Percentiles rank a stretch among this genome's conserved stretches.
phyloP scores from a whole-genome alignment of 2,888 invertebrate genomes.

The Morpho helenor region DNA sequence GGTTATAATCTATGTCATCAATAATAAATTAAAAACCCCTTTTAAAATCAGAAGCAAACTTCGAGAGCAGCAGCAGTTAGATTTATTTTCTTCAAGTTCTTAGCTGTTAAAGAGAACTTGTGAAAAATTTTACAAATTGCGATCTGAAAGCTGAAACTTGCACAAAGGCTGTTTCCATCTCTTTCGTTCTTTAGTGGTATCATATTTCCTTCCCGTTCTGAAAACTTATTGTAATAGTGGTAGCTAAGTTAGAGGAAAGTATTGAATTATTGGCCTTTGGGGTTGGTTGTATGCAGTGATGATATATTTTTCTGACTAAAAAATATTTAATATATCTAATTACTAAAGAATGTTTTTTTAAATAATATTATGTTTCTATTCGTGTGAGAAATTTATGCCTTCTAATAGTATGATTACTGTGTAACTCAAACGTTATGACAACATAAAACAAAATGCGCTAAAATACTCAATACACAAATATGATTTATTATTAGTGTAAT shows the following conservation, averaged over 20 bases:
- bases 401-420: too few relatives aligned
- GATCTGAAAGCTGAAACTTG: slow-evolving; percentile 48
- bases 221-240: slow-evolving; percentile 65
- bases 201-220: slow-evolving; percentile 36
- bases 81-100: slow-evolving; percentile 25
- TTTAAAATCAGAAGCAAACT: not conserved
- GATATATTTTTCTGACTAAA: not conserved
- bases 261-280: slow-evolving; percentile 56
- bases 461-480: too few relatives aligned
- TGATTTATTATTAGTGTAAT: too few relatives aligned
- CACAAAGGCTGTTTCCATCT: slow-evolving; percentile 45
- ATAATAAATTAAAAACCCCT: too few relatives aligned
- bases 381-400: too few relatives aligned
- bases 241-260: slow-evolving; percentile 57
- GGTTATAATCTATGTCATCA: too few relatives aligned
- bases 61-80: slow-evolving; percentile 11
- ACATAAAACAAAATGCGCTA: too few relatives aligned
- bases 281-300: slow-evolving; percentile 35
- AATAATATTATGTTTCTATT: too few relatives aligned
- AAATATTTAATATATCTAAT: too few relatives aligned
- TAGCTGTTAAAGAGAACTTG: slow-evolving; percentile 20
- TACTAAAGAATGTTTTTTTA: too few relatives aligned
- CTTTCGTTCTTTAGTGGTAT: slow-evolving; percentile 19
- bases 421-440: too few relatives aligned
- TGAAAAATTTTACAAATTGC: slow-evolving; percentile 56